Evolutionary conservation across 1,140 invertebrate species (phyloP), one percentile per base, ranked within the genome.

Genomic region (Calephelis virginiensis): DNA sequence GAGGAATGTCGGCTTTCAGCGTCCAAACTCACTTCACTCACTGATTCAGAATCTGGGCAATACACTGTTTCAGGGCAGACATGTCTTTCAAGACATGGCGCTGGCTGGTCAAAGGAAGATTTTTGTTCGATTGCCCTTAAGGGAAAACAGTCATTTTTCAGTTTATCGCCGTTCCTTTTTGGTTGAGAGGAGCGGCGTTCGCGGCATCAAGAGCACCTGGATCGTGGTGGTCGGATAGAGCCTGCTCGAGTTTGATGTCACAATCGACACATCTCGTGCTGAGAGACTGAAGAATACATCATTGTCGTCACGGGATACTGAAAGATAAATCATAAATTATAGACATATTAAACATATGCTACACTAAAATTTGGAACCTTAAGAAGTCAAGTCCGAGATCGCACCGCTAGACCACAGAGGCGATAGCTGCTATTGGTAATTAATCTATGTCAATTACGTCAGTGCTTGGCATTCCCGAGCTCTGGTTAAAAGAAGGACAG

Each of bases 211-310:
- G 87, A 87, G 69, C 88, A 86, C 0, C 83, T 75, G 7, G 82
- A 72, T 37, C 86, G 79, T 10, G 83, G 73, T 6, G 73, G 73
- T 6, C 83, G 75, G 61, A 81, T 81, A 0, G 82, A 80, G 48
- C 86, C 89, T 67, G 84, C 86, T 63, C 89, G 82, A 10, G 83
- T 83, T 72, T 91, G 89, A 56, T 91, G 91, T 92, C 91, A 92
- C 89, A 92, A 91, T 3, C 86, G 83, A 77, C 91, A 92, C 82
- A 91, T 87, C 77, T 92, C 91, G 68, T 91, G 91, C 63, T 90
- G 88, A 3, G 90, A 85, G 60, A 92, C 91, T 13, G 91, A 92
- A 4, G 89, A 86, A 70, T 92, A 92, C 90, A 90, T 91, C 87
- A 91, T 91, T 17, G 88, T 85, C 6, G 91, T 86, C 60, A 92